Conservation (phyloP, 2,888 invertebrate species). For the Hartigia nigra region DNA sequence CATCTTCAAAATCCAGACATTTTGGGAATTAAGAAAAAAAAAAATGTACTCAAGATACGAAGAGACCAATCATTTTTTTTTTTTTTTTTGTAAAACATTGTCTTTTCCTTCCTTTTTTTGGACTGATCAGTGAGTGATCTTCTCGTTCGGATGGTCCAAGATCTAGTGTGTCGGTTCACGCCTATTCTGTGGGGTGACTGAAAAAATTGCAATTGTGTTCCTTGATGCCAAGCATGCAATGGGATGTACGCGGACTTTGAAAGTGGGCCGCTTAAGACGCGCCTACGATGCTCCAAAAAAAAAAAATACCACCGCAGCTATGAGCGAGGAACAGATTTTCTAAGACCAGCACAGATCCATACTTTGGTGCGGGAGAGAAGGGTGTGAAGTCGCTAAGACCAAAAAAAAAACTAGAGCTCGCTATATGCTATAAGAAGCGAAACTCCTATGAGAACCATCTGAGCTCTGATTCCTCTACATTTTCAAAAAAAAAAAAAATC, state of each 20-base stretch:
- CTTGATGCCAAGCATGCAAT: constrained; percentile 37
- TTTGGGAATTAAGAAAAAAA: neutral
- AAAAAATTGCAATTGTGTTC: constrained; percentile 35
- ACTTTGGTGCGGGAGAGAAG: constrained; percentile 66
- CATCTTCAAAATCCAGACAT: neutral
- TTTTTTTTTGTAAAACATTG: neutral
- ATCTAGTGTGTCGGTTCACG: neutral
- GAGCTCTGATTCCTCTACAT: constrained; percentile 67
- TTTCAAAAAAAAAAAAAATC: constrained; percentile 57
- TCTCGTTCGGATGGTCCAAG: constrained; percentile 1
- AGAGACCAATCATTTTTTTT: neutral
- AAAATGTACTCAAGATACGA: neutral
- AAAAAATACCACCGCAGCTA: constrained; percentile 47
- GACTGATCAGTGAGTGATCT: neutral
- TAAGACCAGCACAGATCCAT: constrained; percentile 63
- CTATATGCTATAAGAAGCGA: constrained; percentile 54
- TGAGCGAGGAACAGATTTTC: constrained; percentile 52
- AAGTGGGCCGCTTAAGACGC: constrained; percentile 45
- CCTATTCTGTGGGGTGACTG: neutral
- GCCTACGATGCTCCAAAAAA: constrained; percentile 48
- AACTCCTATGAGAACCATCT: constrained; percentile 65
- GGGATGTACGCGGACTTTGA: constrained; percentile 44
- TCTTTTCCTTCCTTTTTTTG: neutral
- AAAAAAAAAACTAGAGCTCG: constrained; percentile 55
- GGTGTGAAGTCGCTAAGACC: constrained; percentile 61